These are phyloP conservation scores for Acanthurus tractus DNA, from an alignment of 2,797 vertebrate genomes.

Conservation along the genomic window DNA sequence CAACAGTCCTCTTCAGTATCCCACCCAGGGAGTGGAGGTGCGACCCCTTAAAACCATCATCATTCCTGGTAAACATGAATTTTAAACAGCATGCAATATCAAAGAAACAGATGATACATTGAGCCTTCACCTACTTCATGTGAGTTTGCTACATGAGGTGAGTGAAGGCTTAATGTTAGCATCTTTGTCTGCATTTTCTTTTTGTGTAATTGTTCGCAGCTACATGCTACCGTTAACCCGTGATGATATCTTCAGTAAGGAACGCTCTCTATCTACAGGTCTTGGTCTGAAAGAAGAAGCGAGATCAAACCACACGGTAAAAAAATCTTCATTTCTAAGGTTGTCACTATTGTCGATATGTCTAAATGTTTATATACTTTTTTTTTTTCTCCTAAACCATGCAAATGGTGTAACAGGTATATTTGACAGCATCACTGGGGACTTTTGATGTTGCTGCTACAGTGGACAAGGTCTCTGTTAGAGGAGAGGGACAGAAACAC, in stretches of 20 bases:
- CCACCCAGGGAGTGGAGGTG: constrained; percentile 91
- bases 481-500: constrained; percentile 82
- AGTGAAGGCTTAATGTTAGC: too few relatives aligned
- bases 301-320: constrained; percentile 69
- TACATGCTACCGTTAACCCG: background rate
- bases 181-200: background rate
- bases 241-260: background rate
- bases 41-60: constrained; percentile 89
- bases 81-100: background rate
- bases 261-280: constrained; percentile 63
- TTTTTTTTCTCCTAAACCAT: background rate
- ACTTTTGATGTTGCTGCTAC: constrained; percentile 89
- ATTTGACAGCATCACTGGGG: constrained; percentile 87
- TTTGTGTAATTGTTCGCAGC: background rate
- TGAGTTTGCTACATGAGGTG: too few relatives aligned
- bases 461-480: constrained; percentile 85
- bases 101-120: background rate
- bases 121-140: background rate
- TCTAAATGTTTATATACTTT: background rate
- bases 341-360: background rate
- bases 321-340: background rate
- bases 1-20: constrained; percentile 92
- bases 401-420: constrained; percentile 81
- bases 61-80: constrained; percentile 86
- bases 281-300: constrained; percentile 77